Evolutionary conservation across 2,888 invertebrate genomes (phyloP), one percentile per base, ranked within the genome.

Genomic region (Danaus chrysippus): DNA sequence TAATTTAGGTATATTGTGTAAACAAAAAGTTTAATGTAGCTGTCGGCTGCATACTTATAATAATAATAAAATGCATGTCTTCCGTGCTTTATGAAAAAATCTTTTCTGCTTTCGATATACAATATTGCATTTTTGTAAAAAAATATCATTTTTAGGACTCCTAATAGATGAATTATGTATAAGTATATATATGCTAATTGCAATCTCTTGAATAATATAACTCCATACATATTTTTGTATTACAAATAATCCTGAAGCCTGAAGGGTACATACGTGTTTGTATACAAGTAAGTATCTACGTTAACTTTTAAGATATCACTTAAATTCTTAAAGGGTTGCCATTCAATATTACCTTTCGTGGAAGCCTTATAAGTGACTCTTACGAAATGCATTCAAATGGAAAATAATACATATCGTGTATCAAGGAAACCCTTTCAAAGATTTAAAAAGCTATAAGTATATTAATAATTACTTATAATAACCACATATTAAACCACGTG

Each of bases 21-120:
- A 90, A 88, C 83, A 90, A 86, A 87, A 81, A 84, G 80, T 77
- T 82, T 80, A 76, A 84, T 82, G 82, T 82, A 82, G 77, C 78
- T 79, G 83, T 78, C 23, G 70, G 76, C 80, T 23, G 46, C 43
- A 34, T 60, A 49, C 19, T 42, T 42, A 42, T 15, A 6, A 52
- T 42, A 34, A n/a, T 13, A 13, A 46, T 13, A n/a, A 34, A 34
- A 34, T 34, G 8, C 23, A 34, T 5, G 8, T 34, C 23, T 34
- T 34, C 23, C 23, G 23, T 34, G 23, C 23, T 34, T 34, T 34
- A 34, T 34, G 23, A 34, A 34, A 34, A 34, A 5, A 34, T 34
- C 23, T 2, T 34, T 23, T 34, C 8, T 34, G 23, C 23, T 34
- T 34, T 34, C 23, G 23, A 34, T 34, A 34, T 34, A 34, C 6